A percentile compares a stretch with the other conserved stretches of the same genome.
Conservation (phyloP, 2,113 vertebrate genomes). For the Brachionichthys hirsutus region DNA sequence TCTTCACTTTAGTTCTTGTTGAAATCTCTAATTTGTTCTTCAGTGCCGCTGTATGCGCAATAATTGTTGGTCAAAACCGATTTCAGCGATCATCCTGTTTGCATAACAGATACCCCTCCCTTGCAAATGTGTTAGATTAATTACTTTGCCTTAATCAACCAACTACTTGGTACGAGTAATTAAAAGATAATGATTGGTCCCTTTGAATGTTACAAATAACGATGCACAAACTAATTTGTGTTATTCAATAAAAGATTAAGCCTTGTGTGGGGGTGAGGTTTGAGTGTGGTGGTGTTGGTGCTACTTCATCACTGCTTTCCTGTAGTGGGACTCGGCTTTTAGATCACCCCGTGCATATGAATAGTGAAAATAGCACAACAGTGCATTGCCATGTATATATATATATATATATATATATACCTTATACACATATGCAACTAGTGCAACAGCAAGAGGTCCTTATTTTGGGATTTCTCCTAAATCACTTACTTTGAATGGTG, state of each 20-base stretch:
- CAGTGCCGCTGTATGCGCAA: constrained; percentile 57
- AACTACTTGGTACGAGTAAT: constrained; percentile 75
- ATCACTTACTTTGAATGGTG: constrained; percentile 18
- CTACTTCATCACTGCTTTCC: constrained; percentile 38
- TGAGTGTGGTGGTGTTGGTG: constrained; percentile 25
- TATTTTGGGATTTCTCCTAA: constrained; percentile 16
- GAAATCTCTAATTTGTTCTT: constrained; percentile 59
- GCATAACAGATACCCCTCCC: constrained; percentile 43
- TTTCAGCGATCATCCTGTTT: constrained; percentile 72
- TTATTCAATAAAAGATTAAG: constrained; percentile 75
- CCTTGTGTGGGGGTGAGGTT: constrained; percentile 13
- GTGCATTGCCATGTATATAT: constrained; percentile 48
- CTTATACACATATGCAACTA: too few relatives aligned
- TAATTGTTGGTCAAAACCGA: constrained; percentile 64
- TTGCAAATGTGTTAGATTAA: constrained; percentile 76
- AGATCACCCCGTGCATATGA: constrained; percentile 52
- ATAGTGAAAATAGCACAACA: constrained; percentile 61
- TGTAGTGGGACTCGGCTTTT: constrained; percentile 35
- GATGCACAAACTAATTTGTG: constrained; percentile 73
- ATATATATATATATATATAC: too few relatives aligned
- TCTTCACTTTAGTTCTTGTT: constrained; percentile 37
- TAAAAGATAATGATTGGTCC: constrained; percentile 82
- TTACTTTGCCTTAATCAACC: constrained; percentile 76
- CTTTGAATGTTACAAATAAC: constrained; percentile 79
- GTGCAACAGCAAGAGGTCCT: constrained; percentile 6